A percentile compares a stretch with the other conserved stretches of the same genome.
These are phyloP conservation scores for Pedetes capensis DNA, from an alignment of 2,113 vertebrate species.

Conservation along the genomic window DNA sequence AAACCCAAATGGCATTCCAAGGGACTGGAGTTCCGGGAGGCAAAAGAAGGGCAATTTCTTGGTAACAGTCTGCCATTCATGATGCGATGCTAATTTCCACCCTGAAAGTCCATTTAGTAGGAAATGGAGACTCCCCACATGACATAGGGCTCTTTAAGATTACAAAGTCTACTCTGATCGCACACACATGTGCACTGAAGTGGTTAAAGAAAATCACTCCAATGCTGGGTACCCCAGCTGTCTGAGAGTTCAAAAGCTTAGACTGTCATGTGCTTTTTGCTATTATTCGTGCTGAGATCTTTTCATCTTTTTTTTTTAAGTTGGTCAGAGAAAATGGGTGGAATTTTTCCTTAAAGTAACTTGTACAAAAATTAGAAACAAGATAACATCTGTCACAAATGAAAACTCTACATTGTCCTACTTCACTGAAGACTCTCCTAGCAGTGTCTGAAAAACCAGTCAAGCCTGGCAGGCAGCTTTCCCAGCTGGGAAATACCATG, in stretches of 20 bases:
- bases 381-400: constrained; percentile 61
- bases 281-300: constrained; percentile 35
- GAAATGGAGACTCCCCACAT: neutral
- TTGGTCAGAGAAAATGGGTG: constrained; percentile 51
- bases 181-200: neutral
- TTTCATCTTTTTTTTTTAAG: constrained; percentile 56
- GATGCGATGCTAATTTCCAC: constrained; percentile 26
- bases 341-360: constrained; percentile 58
- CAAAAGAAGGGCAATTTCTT: neutral
- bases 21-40: neutral
- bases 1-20: neutral
- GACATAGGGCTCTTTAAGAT: constrained; percentile 45
- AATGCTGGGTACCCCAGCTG: neutral
- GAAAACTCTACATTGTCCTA: constrained; percentile 15
- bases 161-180: neutral
- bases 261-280: constrained; percentile 47
- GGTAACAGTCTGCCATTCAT: neutral
- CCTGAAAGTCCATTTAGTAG: constrained; percentile 30
- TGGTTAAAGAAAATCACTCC: constrained; percentile 1
- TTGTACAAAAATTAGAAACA: constrained; percentile 46
- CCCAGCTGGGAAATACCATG: neutral
- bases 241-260: constrained; percentile 59
- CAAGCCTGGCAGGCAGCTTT: neutral
- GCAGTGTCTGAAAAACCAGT: neutral
- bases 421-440: neutral